phyloP scores from a whole-genome alignment of 2,113 vertebrate species.

The mouse (Mus musculus) region DNA sequence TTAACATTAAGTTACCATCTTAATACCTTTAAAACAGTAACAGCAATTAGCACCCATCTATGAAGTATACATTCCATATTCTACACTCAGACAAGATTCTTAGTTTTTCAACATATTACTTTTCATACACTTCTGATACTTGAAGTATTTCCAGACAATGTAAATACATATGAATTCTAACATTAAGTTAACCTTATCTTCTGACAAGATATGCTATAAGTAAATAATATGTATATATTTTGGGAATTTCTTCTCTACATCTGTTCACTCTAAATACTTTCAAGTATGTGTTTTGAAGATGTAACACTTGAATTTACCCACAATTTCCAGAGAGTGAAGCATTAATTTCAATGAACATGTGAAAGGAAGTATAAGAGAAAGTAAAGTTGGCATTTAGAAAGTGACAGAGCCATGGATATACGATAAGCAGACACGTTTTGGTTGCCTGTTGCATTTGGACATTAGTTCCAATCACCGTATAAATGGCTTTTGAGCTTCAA shows the following conservation, averaged over 20 bases:
- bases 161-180: background rate
- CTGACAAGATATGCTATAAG: background rate
- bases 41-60: background rate
- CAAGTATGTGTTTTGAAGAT: background rate
- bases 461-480: constrained; percentile 4
- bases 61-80: constrained; percentile 4
- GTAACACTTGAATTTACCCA: constrained; percentile 5
- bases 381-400: background rate
- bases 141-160: background rate
- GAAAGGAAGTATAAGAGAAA: background rate
- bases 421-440: background rate
- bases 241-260: background rate
- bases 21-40: constrained; percentile 12
- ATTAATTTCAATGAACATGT: constrained; percentile 10
- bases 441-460: background rate
- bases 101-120: background rate
- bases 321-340: constrained; percentile 3
- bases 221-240: background rate
- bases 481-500: background rate
- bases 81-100: background rate
- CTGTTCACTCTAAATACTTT: background rate
- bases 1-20: background rate
- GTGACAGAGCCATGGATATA: background rate
- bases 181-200: background rate
- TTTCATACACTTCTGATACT: constrained; percentile 4